Percentiles rank a stretch among this genome's conserved stretches.
phyloP scores from a whole-genome alignment of 1,140 invertebrate genomes.

The Drosophila punjabiensis region DNA sequence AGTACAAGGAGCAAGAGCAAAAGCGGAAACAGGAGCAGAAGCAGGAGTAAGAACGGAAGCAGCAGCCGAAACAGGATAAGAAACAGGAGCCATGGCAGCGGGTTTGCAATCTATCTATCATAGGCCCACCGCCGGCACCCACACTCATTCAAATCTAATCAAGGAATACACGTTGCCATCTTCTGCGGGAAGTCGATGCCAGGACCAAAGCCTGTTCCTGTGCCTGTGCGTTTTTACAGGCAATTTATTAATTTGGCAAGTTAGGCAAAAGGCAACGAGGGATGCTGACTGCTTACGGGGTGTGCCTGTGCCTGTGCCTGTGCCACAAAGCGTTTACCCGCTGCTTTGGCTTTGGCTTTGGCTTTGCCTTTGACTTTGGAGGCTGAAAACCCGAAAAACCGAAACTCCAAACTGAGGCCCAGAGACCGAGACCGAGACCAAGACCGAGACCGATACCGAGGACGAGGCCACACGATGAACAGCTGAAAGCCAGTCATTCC shows the following conservation, averaged over 20 bases:
- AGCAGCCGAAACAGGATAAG: background rate
- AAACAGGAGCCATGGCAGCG: conserved; percentile 30
- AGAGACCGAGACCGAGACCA: conserved; percentile 39
- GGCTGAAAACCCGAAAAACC: conserved; percentile 19
- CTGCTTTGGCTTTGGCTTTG: conserved; percentile 28
- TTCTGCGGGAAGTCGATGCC: conserved; percentile 16
- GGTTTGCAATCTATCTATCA: conserved; percentile 58
- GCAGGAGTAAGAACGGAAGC: background rate
- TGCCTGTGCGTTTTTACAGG: conserved; percentile 64
- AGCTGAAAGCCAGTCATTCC: background rate
- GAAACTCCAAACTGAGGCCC: conserved; percentile 16
- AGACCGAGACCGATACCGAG: conserved; percentile 47
- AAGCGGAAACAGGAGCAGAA: background rate
- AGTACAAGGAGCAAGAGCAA: background rate
- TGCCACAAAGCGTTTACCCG: conserved; percentile 72
- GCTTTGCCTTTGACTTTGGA: background rate
- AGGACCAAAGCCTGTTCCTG: no score
- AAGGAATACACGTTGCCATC: conserved; percentile 62
- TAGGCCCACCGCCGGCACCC: conserved; percentile 25
- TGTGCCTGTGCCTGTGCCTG: conserved; percentile 16
- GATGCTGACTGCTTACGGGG: background rate
- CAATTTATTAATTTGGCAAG: conserved; percentile 79
- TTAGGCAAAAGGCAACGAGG: conserved; percentile 33
- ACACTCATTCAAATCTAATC: conserved; percentile 71
- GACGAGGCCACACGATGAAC: conserved; percentile 24